Percentiles rank a stretch among this genome's conserved stretches.
These are phyloP conservation scores for Myiotriccus ornatus DNA, from an alignment of 2,797 vertebrate species.

Conservation along the genomic window DNA sequence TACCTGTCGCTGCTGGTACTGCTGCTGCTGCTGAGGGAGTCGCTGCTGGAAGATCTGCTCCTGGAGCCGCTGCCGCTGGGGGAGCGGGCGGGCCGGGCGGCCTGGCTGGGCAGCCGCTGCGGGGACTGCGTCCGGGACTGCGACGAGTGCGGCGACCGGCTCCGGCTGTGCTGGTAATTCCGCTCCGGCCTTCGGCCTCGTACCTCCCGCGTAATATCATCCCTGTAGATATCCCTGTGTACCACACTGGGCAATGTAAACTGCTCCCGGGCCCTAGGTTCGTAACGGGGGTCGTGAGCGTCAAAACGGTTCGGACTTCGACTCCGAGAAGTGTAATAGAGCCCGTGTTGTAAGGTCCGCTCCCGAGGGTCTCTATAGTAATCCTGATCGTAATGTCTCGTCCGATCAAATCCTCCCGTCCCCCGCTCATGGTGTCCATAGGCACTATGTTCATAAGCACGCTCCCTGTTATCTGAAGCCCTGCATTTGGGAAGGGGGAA, in stretches of 20 bases:
- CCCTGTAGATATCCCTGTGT: constrained; percentile 95
- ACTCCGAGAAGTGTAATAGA: constrained; percentile 95
- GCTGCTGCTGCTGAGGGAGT: constrained; percentile 98
- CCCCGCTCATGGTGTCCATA: constrained; percentile 99
- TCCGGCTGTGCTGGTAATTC: constrained; percentile 92
- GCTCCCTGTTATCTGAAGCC: constrained; percentile 95
- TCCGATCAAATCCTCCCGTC: constrained; percentile 92
- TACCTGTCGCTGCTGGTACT: constrained; percentile 98
- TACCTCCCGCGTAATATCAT: constrained; percentile 87
- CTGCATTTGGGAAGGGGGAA: constrained; percentile 83
- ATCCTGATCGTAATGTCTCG: constrained; percentile 97
- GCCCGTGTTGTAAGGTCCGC: constrained; percentile 87
- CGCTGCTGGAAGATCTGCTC: constrained; percentile 96
- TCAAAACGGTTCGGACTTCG: constrained; percentile 97
- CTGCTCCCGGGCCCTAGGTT: constrained; percentile 91
- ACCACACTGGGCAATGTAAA: constrained; percentile 96
- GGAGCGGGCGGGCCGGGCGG: constrained; percentile 84
- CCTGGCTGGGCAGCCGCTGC: constrained; percentile 90
- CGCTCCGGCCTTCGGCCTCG: constrained; percentile 90
- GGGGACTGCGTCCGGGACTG: constrained; percentile 94
- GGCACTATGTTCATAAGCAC: constrained; percentile 96
- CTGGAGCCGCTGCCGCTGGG: constrained; percentile 90
- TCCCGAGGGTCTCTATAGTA: constrained; percentile 96
- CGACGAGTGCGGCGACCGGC: constrained; percentile 92
- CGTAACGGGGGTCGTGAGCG: constrained; percentile 92